Conservation (phyloP, 2,113 vertebrate species). For the Eptesicus fuscus region DNA sequence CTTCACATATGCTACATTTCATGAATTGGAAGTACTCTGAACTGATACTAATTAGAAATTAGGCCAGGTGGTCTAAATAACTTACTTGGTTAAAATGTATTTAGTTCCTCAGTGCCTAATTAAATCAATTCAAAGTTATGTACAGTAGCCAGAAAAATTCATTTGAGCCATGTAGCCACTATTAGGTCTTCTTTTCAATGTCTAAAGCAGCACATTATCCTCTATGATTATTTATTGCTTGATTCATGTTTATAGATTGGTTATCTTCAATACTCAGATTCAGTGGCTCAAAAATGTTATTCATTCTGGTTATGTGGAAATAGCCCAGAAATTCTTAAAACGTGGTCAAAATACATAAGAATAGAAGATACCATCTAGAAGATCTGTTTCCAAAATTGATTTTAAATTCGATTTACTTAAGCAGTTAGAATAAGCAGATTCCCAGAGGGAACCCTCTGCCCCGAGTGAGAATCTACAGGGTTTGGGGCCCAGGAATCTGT, state of each 20-base stretch:
- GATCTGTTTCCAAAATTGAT: background rate
- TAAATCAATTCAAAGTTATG: conserved; percentile 21
- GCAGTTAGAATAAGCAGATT: conserved; percentile 12
- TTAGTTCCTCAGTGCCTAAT: background rate
- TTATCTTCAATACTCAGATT: conserved; percentile 3
- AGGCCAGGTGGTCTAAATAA: background rate
- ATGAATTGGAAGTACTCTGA: background rate
- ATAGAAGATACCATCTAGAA: background rate
- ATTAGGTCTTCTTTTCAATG: background rate
- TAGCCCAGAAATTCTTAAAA: background rate
- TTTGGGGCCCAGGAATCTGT: background rate
- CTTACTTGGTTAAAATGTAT: background rate
- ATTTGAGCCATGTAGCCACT: background rate
- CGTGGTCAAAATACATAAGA: background rate
- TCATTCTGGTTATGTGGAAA: background rate
- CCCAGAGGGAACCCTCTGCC: background rate
- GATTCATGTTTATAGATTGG: background rate
- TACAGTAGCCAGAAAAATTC: background rate
- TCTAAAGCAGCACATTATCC: background rate
- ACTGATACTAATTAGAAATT: conserved; percentile 5
- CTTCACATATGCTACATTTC: background rate
- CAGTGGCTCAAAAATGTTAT: background rate
- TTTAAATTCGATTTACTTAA: background rate
- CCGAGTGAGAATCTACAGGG: background rate
- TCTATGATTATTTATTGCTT: background rate